Evolutionary conservation across 1,140 invertebrate genomes (phyloP), one percentile per base, ranked within the genome.

Genomic region (Nephotettix cincticeps): DNA sequence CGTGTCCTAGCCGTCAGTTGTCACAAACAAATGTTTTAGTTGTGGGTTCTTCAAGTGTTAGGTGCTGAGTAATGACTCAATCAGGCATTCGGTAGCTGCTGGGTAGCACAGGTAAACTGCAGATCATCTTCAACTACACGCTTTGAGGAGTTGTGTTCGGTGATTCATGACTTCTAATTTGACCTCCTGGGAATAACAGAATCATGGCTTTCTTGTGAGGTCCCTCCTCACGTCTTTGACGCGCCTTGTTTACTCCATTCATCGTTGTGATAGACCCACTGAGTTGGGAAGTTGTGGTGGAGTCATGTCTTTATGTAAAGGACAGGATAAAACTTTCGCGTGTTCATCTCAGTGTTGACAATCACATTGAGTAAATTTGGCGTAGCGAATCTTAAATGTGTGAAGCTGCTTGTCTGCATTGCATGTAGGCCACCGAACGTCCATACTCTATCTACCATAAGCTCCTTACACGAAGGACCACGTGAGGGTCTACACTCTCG

Each of bases 401-500:
- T 51, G 47, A 51, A 51, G 47, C 47, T 51, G 4, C 47, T 51
- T n/a, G n/a, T 51, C 47, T 51, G 47, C 47, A 51, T 51, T 51
- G 47, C 47, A 19, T 51, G 19, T n/a, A 51, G n/a, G n/a, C 47
- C 32, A 9, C 47, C 47, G 4, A n/a, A 51, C 21, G 47, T 21
- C n/a, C 21, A n/a, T n/a, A n/a, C 21, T 51, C 19, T 11, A 3
- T 51, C 47, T 3, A 51, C 14, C 47, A 11, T 51, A n/a, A 51
- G 14, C 19, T 51, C 47, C 14, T 51, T 51, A 21, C 17, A n/a
- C 21, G 47, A 51, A n/a, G 6, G 6, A 51, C 4, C 14, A 36
- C 4, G 4, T 36, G n/a, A n/a, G n/a, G n/a, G n/a, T n/a, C n/a
- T n/a, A n/a, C n/a, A n/a, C n/a, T n/a, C n/a, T n/a, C n/a, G n/a